Evolutionary conservation across 2,113 vertebrate species (phyloP), one percentile per base, ranked within the genome.

Genomic region (Diadophis punctatus): DNA sequence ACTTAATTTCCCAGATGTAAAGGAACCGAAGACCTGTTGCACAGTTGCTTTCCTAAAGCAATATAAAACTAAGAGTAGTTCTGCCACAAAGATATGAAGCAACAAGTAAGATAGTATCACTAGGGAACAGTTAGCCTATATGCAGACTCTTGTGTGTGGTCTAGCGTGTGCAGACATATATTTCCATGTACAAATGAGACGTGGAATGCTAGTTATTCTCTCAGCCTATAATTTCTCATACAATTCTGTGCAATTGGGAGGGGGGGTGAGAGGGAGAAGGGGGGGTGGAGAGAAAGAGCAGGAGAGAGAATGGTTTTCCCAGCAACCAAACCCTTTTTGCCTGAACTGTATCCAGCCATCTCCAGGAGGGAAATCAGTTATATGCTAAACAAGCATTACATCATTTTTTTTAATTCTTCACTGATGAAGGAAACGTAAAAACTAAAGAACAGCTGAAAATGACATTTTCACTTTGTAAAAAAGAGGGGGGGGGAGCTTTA

Each of bases 371-470:
- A 27, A 93, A 95, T 96, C 95, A 95, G 68, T 34, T 95, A 53
- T 84, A 94, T 93, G 94, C 93, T 95, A 92, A 97, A 93, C 30
- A 30, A 51, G 34, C 86, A 97, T 97, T 95, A 97, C 93, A 95
- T 96, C 93, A 96, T 95, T 95, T 95, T 92, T 90, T 95, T 95
- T 95, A 46, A 96, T 94, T 93, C 94, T 96, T 94, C 94, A 90
- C 94, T 91, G 90, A 96, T 96, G 30, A 90, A 96, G 95, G 97
- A 98, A 94, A 96, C 96, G 93, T 94, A 80, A 90, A 96, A 97
- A 96, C 95, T 89, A 52, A 80, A 96, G 95, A 93, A 86, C 92
- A 96, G 60, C 58, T 91, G n/a, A 86, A 23, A 60, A 56, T 92
- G 30, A 94, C 94, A 55, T 88, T 94, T 94, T 93, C 94, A 92